Base-by-base conservation (phyloP, 2,888 invertebrate genomes). In the Digitonthophagus gazella region DNA sequence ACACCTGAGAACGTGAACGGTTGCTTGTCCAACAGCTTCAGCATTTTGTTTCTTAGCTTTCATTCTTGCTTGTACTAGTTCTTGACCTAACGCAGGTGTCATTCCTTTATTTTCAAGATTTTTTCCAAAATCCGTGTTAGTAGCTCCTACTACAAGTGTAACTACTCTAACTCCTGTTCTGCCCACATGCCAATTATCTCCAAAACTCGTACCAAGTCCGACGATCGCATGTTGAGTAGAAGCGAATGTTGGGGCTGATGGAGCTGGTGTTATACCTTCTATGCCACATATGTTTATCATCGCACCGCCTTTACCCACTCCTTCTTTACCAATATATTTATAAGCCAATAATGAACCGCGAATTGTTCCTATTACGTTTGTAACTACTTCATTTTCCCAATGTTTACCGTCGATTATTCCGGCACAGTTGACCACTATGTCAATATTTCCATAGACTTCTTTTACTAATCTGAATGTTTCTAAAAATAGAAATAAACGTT, bases 221-320 rank as follows among this genome's bases (percentile, higher is more conserved):
- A 82, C 75, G 15, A 82, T 77, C 0, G 79, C 82, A 44, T 80
- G 78, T 71, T 84, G 83, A 8, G 82, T 81, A 1, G 85, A 82
- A 3, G 82, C 79, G 73, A 85, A 83, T 14, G 84, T 81, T 1
- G 86, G 86, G 44, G 83, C 79, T n/a, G 82, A 79, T 0, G 84
- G 80, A 66, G 82, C 77, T 0, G 84, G 80, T 65, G 80, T 78
- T 16, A 71, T 57, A 1, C 86, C 87, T 64, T 83, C 81, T 4
- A 83, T 79, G 14, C 86, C 86, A 1, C 86, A 80, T 56, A 86
- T 78, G 75, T 88, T 87, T 3, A 88, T 80, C 66, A 88, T 81
- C 5, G 84, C 81, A 4, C 87, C 87, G 1, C 86, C 86, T 22
- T 75, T 74, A 6, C 83, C 83, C 3, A 79, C 78, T 14, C 79